Conservation (phyloP, 2,888 invertebrate genomes). For the Drosophila longiperda region DNA sequence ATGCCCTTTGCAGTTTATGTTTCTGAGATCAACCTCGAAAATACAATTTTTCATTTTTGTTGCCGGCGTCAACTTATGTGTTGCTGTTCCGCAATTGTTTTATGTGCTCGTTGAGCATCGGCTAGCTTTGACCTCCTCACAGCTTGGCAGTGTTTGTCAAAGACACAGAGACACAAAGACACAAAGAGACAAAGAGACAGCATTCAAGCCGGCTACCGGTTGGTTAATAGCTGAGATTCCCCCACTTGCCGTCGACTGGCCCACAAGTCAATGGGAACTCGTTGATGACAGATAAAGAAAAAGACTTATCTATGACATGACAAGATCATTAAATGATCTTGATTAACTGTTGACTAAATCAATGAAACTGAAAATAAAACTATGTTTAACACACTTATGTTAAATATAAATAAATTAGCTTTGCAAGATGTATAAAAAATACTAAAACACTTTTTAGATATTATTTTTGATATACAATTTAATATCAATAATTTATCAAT, state of each 20-base stretch:
- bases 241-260: not conserved
- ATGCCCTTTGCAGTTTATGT: not conserved
- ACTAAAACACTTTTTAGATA: not conserved
- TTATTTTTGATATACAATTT: not conserved
- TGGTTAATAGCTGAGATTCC: not conserved
- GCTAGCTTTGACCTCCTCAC: constrained; percentile 60
- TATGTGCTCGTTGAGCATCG: constrained; percentile 42
- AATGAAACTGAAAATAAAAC: not conserved
- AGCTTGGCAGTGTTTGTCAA: constrained; percentile 52
- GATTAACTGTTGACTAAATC: constrained; percentile 9
- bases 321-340: constrained; percentile 19
- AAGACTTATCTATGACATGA: not conserved
- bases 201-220: constrained; percentile 42
- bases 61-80: constrained; percentile 38
- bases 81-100: constrained; percentile 71
- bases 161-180: constrained; percentile 20
- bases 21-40: constrained; percentile 32
- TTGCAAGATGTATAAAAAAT: not conserved
- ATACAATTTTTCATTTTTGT: constrained; percentile 26
- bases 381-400: not conserved
- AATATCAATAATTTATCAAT: not conserved
- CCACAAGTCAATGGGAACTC: constrained; percentile 35
- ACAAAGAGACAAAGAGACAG: constrained; percentile 28
- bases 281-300: constrained; percentile 16
- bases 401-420: not conserved